These are phyloP conservation scores for Mus musculus DNA, from an alignment of 2,113 vertebrate species.

Conservation along the genomic window DNA sequence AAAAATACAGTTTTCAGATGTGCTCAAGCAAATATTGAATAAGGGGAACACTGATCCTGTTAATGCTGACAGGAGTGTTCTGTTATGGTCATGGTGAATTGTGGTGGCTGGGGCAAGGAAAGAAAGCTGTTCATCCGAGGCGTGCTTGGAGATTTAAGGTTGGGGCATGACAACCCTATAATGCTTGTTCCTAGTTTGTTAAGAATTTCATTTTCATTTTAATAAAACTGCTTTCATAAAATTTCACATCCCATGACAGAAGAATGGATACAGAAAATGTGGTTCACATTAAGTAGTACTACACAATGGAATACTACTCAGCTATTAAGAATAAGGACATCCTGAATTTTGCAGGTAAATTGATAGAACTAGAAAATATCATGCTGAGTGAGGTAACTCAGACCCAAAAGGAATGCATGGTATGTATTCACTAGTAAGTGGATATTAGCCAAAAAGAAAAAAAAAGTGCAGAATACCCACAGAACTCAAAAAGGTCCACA, in stretches of 20 bases:
- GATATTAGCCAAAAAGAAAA: no score
- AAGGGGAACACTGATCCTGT: neutral
- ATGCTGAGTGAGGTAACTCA: no score
- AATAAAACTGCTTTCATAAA: neutral
- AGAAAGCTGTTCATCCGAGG: neutral
- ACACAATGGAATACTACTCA: no score
- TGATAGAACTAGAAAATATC: no score
- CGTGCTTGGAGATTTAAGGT: neutral
- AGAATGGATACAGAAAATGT: no score
- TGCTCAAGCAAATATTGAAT: neutral
- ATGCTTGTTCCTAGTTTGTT: neutral
- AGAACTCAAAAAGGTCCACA: no score
- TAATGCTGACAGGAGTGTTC: neutral
- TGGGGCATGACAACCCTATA: neutral
- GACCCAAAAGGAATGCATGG: no score
- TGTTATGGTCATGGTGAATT: neutral
- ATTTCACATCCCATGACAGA: neutral
- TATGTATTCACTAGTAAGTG: no score
- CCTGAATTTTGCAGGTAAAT: no score
- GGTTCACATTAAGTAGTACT: no score
- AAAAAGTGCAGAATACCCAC: no score
- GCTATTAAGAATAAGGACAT: no score
- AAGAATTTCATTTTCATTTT: constrained; percentile 44
- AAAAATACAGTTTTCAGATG: neutral
- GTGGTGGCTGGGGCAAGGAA: neutral